Base-by-base conservation (phyloP, 64 coral and sea anemone species). In the Pocillopora damicornis region DNA sequence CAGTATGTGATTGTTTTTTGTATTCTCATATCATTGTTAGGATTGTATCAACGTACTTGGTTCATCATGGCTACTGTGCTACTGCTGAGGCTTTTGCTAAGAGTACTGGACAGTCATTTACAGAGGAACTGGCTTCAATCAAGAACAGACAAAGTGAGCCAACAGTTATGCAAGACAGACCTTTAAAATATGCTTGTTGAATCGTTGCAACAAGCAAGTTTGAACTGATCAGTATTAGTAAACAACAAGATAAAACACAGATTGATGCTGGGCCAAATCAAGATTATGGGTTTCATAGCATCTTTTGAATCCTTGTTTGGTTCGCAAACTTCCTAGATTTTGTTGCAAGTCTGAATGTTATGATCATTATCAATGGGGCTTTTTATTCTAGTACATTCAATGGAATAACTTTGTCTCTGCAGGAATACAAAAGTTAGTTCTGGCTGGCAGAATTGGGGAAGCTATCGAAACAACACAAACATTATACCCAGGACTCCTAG, bases 381-480 rank as follows among this genome's bases (percentile, higher is more conserved):
- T 0, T 51, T 4, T 51, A 51, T 51, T 51, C 42, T 51, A 51
- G 42, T 7, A 51, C 42, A 51, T 4, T 51, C 42, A 51, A 51
- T 51, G 67, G 9, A n/a, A 23, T 71, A 11, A 9, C 25, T 22
- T 77, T 91, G 65, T 75, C 35, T 1, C 91, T 88, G 78, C 78
- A 99, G 97, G 97, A 81, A 99, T 99, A 90, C 97, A 99, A 86
- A 99, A 99, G 56, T 76, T 99, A 58, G 90, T 95, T 75, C 92
- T 95, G 86, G 93, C 97, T 68, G 97, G 97, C 59, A 84, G 97
- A 69, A 93, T 99, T 86, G 97, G 97, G 82, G 97, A 99, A 93
- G 93, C 93, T 86, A 99, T 95, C 82, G 97, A 99, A 90, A 99
- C 89, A 58, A 99, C 97, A 63, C 97, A 99, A 57, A 88, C 93